A percentile compares a stretch with the other conserved stretches of the same genome.
Conservation (phyloP, 2,113 vertebrate species). For the Ciconia stormi region DNA sequence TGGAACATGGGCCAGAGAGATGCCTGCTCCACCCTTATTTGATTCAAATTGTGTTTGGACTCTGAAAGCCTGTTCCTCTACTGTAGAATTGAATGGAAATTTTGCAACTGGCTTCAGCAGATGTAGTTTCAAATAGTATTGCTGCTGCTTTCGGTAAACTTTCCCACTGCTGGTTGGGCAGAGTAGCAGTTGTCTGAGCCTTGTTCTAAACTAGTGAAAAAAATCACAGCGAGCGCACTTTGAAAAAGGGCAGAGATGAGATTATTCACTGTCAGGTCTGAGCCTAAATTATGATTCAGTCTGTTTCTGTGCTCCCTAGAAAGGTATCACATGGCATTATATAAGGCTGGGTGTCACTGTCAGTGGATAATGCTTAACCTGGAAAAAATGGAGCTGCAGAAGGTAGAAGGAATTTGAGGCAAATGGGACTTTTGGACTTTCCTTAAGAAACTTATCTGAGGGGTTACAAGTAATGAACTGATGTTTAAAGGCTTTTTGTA, state of each 20-base stretch:
- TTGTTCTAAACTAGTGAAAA: background rate
- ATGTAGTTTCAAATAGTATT: background rate
- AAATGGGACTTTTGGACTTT: background rate
- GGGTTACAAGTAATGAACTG: background rate
- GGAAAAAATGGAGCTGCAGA: background rate
- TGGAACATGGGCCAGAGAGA: background rate
- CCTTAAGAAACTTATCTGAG: background rate
- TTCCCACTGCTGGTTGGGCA: background rate
- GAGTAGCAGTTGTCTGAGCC: background rate
- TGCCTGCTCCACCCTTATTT: background rate
- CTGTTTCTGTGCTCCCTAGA: background rate
- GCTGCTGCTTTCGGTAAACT: background rate
- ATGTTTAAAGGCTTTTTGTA: background rate
- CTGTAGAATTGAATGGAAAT: background rate
- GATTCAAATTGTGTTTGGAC: background rate
- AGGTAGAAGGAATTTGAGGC: background rate
- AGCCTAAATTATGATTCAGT: background rate
- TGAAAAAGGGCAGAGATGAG: background rate
- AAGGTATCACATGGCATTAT: background rate
- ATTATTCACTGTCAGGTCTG: background rate
- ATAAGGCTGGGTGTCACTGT: background rate
- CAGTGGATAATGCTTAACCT: background rate
- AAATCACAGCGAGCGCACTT: background rate
- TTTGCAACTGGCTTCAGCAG: background rate
- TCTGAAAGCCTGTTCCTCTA: background rate